Conservation (phyloP, 2,888 invertebrate species). For the Morpho helenor region DNA sequence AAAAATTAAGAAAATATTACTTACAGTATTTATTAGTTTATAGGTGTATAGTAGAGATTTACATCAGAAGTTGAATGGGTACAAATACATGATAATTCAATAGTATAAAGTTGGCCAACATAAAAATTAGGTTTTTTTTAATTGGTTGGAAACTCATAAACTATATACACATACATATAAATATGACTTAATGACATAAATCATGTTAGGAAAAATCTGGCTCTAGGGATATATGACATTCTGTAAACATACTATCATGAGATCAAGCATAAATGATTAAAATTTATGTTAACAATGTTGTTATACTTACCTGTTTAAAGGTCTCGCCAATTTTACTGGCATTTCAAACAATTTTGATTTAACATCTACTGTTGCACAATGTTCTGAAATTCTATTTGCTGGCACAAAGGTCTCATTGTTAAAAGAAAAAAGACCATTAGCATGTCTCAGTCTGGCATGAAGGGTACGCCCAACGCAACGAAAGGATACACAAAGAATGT, state of each 20-base stretch:
- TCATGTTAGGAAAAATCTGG: too few species aligned
- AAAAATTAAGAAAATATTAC: conserved; percentile 9
- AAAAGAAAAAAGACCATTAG: conserved; percentile 82
- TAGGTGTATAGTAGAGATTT: too few species aligned
- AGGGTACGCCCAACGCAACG: conserved; percentile 83
- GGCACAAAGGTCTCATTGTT: conserved; percentile 79
- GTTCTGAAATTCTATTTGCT: conserved; percentile 70
- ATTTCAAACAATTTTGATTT: conserved; percentile 69
- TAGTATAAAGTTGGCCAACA: too few species aligned
- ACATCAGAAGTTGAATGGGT: too few species aligned
- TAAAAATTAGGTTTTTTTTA: too few species aligned
- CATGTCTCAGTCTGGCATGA: conserved; percentile 86
- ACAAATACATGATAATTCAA: too few species aligned
- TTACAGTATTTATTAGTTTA: background rate
- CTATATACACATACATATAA: background rate
- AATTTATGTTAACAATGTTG: background rate
- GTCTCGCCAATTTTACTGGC: conserved; percentile 72
- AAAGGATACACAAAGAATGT: conserved; percentile 86
- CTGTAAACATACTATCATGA: too few species aligned
- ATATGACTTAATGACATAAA: too few species aligned
- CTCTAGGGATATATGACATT: too few species aligned
- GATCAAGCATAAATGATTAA: too few species aligned
- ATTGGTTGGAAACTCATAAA: too few species aligned
- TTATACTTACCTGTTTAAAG: conserved; percentile 59
- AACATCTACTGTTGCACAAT: conserved; percentile 71